These are phyloP conservation scores for Numenius phaeopus DNA, from an alignment of 2,797 vertebrate species.

Conservation along the genomic window DNA sequence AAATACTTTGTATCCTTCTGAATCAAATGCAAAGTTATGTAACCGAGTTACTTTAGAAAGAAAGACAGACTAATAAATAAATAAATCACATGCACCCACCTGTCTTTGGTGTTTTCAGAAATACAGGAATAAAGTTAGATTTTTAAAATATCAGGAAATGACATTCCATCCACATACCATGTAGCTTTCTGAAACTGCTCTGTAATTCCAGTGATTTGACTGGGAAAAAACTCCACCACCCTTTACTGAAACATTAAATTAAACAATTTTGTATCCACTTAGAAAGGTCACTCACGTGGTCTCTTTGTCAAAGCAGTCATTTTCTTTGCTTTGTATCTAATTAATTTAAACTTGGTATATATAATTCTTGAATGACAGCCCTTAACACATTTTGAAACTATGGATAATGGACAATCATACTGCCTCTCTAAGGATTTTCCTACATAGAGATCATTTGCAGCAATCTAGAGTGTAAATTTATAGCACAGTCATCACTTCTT, in stretches of 20 bases:
- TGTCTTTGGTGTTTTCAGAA: background rate
- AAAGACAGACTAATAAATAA: background rate
- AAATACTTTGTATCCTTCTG: background rate
- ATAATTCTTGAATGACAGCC: background rate
- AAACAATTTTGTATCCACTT: slow-evolving; percentile 21
- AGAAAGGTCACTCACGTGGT: background rate
- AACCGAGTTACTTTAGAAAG: background rate
- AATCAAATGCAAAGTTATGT: background rate
- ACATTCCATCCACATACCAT: background rate
- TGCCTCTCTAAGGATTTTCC: background rate
- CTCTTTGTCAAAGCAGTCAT: background rate
- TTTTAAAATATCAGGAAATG: background rate
- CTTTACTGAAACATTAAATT: slow-evolving; percentile 15
- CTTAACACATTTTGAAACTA: background rate
- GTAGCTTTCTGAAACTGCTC: background rate
- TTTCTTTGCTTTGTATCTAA: background rate
- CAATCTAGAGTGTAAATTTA: background rate
- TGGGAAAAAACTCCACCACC: background rate
- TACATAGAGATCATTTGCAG: background rate
- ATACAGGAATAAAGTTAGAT: background rate
- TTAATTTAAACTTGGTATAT: slow-evolving; percentile 23
- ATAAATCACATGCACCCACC: background rate
- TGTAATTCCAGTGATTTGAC: background rate
- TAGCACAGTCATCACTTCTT: background rate
- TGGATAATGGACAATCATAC: background rate